phyloP scores from a whole-genome alignment of 1,140 invertebrate species.

The Cheumatopsyche charites region DNA sequence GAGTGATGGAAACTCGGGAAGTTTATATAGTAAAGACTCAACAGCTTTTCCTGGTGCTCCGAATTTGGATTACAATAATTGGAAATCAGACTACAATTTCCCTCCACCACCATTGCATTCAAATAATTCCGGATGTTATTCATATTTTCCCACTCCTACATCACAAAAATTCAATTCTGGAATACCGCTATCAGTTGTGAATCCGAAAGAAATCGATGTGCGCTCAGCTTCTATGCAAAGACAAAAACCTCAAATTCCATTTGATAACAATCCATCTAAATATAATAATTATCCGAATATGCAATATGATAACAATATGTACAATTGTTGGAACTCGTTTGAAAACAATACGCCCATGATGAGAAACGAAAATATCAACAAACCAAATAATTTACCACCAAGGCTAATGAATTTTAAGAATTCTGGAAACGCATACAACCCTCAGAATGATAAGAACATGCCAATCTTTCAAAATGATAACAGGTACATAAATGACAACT shows the following conservation, averaged over 20 bases:
- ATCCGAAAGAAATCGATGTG: conserved; percentile 61
- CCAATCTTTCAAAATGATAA: not conserved
- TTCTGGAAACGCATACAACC: conserved; percentile 9
- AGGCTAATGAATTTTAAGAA: conserved; percentile 50
- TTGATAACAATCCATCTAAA: not conserved
- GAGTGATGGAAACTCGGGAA: conserved; percentile 34
- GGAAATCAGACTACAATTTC: conserved; percentile 11
- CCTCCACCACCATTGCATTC: conserved; percentile 11
- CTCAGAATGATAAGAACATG: not conserved
- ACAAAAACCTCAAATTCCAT: conserved; percentile 49
- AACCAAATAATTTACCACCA: conserved; percentile 53
- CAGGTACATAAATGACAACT: not conserved
- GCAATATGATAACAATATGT: conserved; percentile 34
- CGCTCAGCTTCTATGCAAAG: conserved; percentile 58
- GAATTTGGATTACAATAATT: not conserved
- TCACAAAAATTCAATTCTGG: conserved; percentile 45
- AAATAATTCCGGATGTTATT: conserved; percentile 38
- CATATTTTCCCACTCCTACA: conserved; percentile 28
- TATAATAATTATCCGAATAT: conserved; percentile 15
- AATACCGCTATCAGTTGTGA: conserved; percentile 58
- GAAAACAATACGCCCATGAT: conserved; percentile 50
- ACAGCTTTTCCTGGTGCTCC: not conserved
- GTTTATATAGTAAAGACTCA: not conserved
- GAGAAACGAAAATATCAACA: not conserved
- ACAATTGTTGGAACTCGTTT: conserved; percentile 40